A percentile compares a stretch with the other conserved stretches of the same genome.
phyloP scores from a whole-genome alignment of 2,888 invertebrate species.

The Mechanitis mazaeus region DNA sequence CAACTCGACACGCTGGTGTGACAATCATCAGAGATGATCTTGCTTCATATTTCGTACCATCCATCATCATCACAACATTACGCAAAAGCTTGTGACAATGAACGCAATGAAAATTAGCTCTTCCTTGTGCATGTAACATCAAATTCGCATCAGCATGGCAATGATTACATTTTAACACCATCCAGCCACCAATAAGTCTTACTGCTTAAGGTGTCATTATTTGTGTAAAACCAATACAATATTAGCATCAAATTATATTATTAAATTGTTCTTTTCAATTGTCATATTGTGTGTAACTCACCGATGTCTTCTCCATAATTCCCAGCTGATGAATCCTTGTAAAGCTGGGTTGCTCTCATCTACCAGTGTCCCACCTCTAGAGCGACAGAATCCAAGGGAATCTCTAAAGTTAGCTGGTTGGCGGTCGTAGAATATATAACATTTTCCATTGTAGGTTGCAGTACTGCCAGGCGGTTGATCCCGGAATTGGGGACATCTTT shows the following conservation, averaged over 20 bases:
- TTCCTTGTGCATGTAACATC: constrained; percentile 31
- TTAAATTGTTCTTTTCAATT: too few species aligned
- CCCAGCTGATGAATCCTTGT: constrained; percentile 97
- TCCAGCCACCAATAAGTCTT: constrained; percentile 4
- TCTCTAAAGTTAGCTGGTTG: constrained; percentile 89
- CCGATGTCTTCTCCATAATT: constrained; percentile 92
- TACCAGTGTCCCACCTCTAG: constrained; percentile 89
- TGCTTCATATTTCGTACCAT: constrained; percentile 18
- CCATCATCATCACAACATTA: constrained; percentile 28
- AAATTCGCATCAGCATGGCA: constrained; percentile 39
- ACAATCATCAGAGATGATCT: constrained; percentile 5
- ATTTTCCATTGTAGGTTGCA: constrained; percentile 95
- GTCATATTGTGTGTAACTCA: constrained; percentile 41
- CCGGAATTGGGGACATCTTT: constrained; percentile 93
- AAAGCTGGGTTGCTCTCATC: constrained; percentile 95
- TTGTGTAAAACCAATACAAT: background rate
- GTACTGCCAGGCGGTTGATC: constrained; percentile 95
- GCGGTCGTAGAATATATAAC: constrained; percentile 94
- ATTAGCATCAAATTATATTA: background rate
- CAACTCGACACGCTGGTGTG: background rate
- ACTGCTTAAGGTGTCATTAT: background rate
- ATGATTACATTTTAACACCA: constrained; percentile 13
- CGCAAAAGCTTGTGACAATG: constrained; percentile 29
- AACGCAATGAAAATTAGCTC: constrained; percentile 23
- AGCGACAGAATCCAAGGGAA: constrained; percentile 86